Conservation (phyloP, 2,113 vertebrate genomes). For the Cyanistes caeruleus region DNA sequence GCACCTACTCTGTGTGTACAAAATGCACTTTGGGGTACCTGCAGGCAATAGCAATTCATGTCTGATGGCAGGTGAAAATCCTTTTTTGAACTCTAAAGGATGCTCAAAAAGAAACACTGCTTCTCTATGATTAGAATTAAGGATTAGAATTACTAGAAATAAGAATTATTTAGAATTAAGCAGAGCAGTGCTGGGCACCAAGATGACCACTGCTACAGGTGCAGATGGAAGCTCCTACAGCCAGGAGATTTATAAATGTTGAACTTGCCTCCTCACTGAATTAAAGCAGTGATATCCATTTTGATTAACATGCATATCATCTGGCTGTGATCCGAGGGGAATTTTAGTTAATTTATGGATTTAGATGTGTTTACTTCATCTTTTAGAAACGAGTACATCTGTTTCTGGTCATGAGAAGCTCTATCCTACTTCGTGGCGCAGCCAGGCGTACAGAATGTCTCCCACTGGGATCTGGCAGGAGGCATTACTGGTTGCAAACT, state of each 20-base stretch:
- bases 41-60: background rate
- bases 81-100: background rate
- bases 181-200: background rate
- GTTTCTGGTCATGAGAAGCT: background rate
- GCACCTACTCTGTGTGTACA: background rate
- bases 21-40: background rate
- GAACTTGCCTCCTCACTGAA: background rate
- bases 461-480: background rate
- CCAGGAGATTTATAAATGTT: background rate
- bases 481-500: background rate
- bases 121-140: background rate
- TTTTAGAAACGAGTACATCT: background rate
- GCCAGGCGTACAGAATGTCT: background rate
- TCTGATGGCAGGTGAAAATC: background rate
- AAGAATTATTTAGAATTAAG: background rate
- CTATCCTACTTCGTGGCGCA: background rate
- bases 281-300: background rate
- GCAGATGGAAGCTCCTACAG: background rate
- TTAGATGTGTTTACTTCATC: slow-evolving; percentile 2
- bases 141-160: background rate
- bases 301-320: background rate
- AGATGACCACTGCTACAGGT: background rate
- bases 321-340: background rate
- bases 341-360: background rate
- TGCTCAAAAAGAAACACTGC: background rate